A percentile compares a stretch with the other conserved stretches of the same genome.
Evolutionary conservation across 2,888 invertebrate species (phyloP).

Genomic region (Drosophila macrospina): DNA sequence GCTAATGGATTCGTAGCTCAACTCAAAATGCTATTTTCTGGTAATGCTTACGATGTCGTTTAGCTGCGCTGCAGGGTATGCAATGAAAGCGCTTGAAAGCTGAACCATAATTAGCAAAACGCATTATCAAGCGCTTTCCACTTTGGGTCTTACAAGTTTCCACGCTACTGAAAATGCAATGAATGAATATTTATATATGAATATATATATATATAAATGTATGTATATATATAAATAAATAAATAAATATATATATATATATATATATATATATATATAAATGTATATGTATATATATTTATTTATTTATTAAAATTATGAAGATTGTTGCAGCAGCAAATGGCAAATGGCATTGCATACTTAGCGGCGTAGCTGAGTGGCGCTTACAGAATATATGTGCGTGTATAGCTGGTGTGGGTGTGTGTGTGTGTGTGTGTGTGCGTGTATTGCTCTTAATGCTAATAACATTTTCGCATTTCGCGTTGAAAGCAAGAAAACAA

Average conservation of each 20-base stretch:
- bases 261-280: conserved; percentile 3
- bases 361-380: conserved; percentile 51
- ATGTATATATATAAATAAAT: conserved; percentile 8
- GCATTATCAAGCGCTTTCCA: conserved; percentile 9
- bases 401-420: not conserved
- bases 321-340: conserved; percentile 40
- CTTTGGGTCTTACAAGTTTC: not conserved
- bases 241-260: conserved; percentile 8
- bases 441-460: conserved; percentile 53
- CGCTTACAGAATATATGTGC: conserved; percentile 8
- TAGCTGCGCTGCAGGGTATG: conserved; percentile 1
- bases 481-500: conserved; percentile 40
- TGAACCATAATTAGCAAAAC: conserved; percentile 12
- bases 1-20: conserved; percentile 7
- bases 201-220: conserved; percentile 7
- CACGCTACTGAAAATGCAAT: conserved; percentile 4
- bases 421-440: conserved; percentile 9
- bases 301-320: conserved; percentile 28
- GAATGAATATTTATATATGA: conserved; percentile 6
- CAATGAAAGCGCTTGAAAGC: conserved; percentile 7
- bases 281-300: no score
- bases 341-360: conserved; percentile 61
- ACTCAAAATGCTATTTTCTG: conserved; percentile 11
- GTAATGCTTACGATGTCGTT: conserved; percentile 11
- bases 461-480: conserved; percentile 65